Evolutionary conservation across 1,140 invertebrate genomes (phyloP), one percentile per base, ranked within the genome.

Genomic region (Bombus confusus): DNA sequence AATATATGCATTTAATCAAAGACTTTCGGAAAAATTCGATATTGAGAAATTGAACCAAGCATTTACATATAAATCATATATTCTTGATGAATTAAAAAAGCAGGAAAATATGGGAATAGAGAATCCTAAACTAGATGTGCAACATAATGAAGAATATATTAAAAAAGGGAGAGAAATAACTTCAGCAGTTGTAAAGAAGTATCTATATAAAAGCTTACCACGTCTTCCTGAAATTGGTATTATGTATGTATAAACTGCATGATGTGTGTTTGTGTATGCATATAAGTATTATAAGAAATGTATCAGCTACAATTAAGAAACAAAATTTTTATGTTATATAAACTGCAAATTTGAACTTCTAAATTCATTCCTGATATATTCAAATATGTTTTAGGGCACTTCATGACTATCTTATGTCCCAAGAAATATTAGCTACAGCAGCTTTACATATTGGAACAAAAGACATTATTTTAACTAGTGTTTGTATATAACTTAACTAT

Each of bases 21-120:
- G 99, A 68, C 94, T 99, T 22, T 96, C 97, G n/a, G 99, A 99
- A 95, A 95, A 97, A 15, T 98, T 99, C 92, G 95, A 98, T 84
- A 93, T 95, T 1, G 94, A 96, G 71, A 93, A 97, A 34, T 92
- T 99, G 41, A 95, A 97, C 80, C 96, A 96, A 92, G 98, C 98
- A 28, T 97, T 99, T 72, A 98, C 96, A 52, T 96, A 98, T 89
- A 95, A 96, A 80, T 98, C 98, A 0, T 99, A 98, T 93, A 95
- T 98, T n/a, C 94, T 96, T 28, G 93, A 96, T 92, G 97, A 98
- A 94, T 96, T 96, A 92, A 92, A 96, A 82, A 96, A 96, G 75
- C 96, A 97, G 91, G 88, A 92, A 85, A 96, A 97, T 91, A 95
- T 98, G 71, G 97, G 97, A 37, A 96, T 98, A 91, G 95, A 96